Evolutionary conservation across 2,797 vertebrate genomes (phyloP), one percentile per base, ranked within the genome.

Genomic region (Selene dorsalis): DNA sequence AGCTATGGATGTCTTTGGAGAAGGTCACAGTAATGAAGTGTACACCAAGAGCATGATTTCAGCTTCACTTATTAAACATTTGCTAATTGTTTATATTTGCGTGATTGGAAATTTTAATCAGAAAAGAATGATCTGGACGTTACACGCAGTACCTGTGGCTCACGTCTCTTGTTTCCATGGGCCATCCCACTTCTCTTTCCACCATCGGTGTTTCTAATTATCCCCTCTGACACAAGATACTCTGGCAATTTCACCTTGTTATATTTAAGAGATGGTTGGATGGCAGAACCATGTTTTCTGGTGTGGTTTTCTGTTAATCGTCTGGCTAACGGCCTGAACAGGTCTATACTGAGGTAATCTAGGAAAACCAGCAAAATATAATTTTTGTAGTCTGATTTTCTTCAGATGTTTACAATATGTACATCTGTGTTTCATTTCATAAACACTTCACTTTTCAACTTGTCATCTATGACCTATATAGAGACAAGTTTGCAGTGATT

Each of bases 21-120:
- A 95, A 94, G 92, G 93, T 94, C 93, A 90, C 88, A 78, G 82
- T 94, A 91, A 94, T 94, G 91, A 93, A 91, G 88, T 89, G 89
- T 90, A 87, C 91, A 92, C 87, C 86, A 83, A 74, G 77, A 88
- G 91, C 85, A 91, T 86, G 81, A 90, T 87, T 87, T 86, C 80
- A 76, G 84, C 77, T 76, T 83, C 86, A 89, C 89, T 91, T 93
- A 84, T 89, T 92, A 88, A 91, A 89, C 89, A 91, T 89, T 90
- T 88, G 77, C 84, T 93, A 90, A 93, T 91, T 93, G 92, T 94
- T 93, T 92, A 78, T 91, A 82, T 91, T 90, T 91, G 90, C 84
- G 82, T 91, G 88, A 91, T 89, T 41, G 67, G 89, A 84, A 85
- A 90, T 73, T 71, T 69, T 85, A 92, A 89, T 83, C 64, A 79